Percentiles rank a stretch among this genome's conserved stretches.
These are phyloP conservation scores for Anhinga rufa DNA, from an alignment of 2,113 vertebrate species.

Conservation along the genomic window DNA sequence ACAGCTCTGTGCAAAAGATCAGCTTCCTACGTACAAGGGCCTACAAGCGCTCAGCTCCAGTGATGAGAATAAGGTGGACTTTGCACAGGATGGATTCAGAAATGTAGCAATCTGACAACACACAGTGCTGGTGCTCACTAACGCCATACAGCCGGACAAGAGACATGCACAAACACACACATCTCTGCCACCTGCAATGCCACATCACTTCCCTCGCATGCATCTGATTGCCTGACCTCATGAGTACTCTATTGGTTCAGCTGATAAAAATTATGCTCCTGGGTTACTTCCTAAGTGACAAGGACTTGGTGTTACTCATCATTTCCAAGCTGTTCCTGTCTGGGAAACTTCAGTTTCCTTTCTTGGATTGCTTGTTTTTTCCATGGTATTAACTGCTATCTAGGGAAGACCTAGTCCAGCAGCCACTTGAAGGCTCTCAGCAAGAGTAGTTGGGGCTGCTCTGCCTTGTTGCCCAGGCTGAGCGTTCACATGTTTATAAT, in stretches of 20 bases:
- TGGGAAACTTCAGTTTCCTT: neutral
- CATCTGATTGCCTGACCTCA: neutral
- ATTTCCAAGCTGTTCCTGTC: slow-evolving; percentile 1
- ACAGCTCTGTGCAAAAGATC: neutral
- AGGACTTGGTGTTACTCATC: neutral
- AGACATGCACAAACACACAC: neutral
- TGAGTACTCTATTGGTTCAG: neutral
- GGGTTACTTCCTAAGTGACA: neutral
- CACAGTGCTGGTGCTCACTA: neutral
- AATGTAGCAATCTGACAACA: neutral
- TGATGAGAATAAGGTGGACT: neutral
- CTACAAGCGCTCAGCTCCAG: neutral
- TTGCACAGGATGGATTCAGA: neutral
- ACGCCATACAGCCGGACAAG: neutral
- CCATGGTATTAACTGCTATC: neutral
- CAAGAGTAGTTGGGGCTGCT: neutral
- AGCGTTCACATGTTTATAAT: neutral
- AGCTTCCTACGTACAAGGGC: neutral
- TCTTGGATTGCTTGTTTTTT: neutral
- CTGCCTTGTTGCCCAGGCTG: neutral
- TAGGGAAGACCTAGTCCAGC: neutral
- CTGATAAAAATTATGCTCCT: neutral
- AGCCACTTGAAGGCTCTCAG: neutral
- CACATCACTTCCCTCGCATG: neutral
- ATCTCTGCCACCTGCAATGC: neutral